These are phyloP conservation scores for Spisula solida DNA, from an alignment of 2,888 invertebrate genomes.

Conservation along the genomic window DNA sequence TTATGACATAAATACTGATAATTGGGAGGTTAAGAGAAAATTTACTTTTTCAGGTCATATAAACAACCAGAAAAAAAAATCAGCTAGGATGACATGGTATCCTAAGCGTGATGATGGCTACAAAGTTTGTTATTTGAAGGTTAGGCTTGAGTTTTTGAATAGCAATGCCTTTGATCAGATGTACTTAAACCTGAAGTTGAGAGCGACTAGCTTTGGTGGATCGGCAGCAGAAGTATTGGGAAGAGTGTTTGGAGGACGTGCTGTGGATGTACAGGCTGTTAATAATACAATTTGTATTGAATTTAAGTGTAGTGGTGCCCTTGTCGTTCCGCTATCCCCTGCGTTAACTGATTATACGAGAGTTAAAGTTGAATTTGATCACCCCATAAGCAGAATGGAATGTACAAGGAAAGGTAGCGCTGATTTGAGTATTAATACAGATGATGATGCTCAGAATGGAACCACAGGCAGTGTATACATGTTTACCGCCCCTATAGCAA, in stretches of 20 bases:
- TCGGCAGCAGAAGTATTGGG: background rate
- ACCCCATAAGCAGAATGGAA: background rate
- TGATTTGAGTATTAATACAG: background rate
- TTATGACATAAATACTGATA: background rate
- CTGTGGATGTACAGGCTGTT: background rate
- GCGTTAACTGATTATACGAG: background rate
- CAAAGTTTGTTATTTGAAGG: slow-evolving; percentile 9
- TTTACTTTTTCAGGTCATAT: background rate
- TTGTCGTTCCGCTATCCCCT: background rate
- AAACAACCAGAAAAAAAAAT: background rate
- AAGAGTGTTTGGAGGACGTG: background rate
- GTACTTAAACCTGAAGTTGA: background rate
- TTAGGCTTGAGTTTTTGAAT: background rate
- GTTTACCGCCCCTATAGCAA: background rate
- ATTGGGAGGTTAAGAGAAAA: background rate
- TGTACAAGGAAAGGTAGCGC: background rate
- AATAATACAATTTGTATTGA: background rate
- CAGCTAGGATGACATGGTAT: slow-evolving; percentile 4
- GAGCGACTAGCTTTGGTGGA: background rate
- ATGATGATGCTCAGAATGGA: background rate
- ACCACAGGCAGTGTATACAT: background rate
- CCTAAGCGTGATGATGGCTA: background rate
- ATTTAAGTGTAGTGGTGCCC: slow-evolving; percentile 13
- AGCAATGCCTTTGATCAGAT: background rate
- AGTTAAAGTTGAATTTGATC: background rate